Percentiles rank a stretch among this genome's conserved stretches.
Conservation (phyloP, 2,113 vertebrate genomes). For the Grammomys dolichurus region DNA sequence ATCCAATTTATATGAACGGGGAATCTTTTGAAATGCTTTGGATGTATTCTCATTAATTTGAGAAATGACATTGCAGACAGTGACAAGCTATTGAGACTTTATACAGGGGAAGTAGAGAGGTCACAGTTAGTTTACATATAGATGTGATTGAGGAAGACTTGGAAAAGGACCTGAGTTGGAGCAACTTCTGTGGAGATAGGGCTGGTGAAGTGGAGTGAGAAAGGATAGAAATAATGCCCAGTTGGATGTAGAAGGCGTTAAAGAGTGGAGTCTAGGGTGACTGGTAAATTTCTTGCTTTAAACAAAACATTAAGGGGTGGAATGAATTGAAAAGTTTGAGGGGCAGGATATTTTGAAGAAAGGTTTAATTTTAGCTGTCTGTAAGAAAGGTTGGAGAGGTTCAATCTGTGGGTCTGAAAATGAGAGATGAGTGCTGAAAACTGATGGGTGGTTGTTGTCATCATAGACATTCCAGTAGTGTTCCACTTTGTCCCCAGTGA, state of each 20-base stretch:
- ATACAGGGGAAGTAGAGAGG: not conserved
- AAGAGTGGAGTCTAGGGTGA: no score
- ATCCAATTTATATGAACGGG: not conserved
- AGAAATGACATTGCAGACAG: not conserved
- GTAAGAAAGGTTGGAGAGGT: not conserved
- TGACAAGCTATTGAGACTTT: constrained; percentile 1
- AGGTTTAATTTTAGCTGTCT: constrained; percentile 3
- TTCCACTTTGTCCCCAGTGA: not conserved
- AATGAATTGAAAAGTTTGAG: not conserved
- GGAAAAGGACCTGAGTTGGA: not conserved
- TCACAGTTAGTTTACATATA: not conserved
- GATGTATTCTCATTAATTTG: not conserved
- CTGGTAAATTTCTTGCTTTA: not conserved
- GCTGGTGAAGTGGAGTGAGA: not conserved
- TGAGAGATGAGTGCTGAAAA: constrained; percentile 7
- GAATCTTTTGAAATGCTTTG: constrained; percentile 4
- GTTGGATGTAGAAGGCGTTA: not conserved
- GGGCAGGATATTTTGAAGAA: not conserved
- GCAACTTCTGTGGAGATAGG: not conserved
- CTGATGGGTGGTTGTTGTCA: not conserved
- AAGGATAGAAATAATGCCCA: not conserved
- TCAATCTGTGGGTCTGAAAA: constrained; percentile 18
- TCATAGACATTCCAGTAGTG: not conserved
- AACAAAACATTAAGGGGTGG: not conserved
- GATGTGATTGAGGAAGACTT: not conserved